phyloP scores from a whole-genome alignment of 2,797 vertebrate genomes.

The Thamnophis elegans region DNA sequence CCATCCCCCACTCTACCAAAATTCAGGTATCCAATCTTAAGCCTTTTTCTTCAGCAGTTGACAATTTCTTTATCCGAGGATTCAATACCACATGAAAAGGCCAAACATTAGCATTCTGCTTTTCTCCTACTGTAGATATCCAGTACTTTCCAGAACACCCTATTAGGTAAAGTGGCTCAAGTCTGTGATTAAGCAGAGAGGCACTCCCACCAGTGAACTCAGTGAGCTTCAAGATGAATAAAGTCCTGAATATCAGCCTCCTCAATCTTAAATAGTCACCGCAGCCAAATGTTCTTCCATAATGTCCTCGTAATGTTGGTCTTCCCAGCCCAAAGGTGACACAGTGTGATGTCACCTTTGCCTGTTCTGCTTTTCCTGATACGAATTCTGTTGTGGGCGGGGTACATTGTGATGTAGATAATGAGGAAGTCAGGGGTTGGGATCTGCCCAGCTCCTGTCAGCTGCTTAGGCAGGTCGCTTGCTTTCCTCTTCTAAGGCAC shows the following conservation, averaged over 20 bases:
- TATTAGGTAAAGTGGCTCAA: neutral
- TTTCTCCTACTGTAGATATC: neutral
- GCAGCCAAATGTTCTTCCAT: neutral
- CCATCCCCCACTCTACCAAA: neutral
- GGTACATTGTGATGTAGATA: neutral
- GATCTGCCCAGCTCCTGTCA: neutral
- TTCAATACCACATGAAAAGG: neutral
- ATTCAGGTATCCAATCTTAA: neutral
- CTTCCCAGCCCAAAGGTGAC: neutral
- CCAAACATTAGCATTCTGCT: neutral
- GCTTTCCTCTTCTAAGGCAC: neutral
- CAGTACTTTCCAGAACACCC: neutral
- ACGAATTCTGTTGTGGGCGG: neutral
- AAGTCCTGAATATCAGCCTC: neutral
- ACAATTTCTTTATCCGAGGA: neutral
- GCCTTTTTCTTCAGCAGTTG: neutral
- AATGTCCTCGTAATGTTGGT: neutral
- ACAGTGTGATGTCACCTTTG: neutral
- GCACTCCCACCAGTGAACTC: neutral
- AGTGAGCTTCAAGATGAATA: neutral
- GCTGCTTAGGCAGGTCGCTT: neutral
- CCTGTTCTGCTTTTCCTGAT: neutral
- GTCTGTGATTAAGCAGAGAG: neutral
- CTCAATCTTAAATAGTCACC: neutral
- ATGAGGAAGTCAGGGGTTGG: neutral